phyloP scores from a whole-genome alignment of 2,113 vertebrate genomes.

The Tachysurus vachellii region DNA sequence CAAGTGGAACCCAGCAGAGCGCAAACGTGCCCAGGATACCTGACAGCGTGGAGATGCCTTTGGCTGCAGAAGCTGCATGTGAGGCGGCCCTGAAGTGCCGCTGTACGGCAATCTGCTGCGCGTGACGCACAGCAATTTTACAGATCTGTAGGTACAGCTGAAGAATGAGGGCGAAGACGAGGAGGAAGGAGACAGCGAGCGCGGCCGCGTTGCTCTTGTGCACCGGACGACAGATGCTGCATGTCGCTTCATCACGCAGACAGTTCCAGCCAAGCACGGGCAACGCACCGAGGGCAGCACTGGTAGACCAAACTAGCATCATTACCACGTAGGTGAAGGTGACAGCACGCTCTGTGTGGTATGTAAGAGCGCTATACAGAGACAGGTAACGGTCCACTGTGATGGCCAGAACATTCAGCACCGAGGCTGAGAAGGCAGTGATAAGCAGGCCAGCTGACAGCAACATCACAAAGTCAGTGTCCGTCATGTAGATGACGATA shows the following conservation, averaged over 20 bases:
- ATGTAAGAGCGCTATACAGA: slow-evolving; percentile 89
- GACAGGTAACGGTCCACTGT: slow-evolving; percentile 91
- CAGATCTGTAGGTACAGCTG: slow-evolving; percentile 94
- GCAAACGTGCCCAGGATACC: slow-evolving; percentile 87
- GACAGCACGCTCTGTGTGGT: slow-evolving; percentile 85
- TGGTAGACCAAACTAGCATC: slow-evolving; percentile 77
- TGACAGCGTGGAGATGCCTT: slow-evolving; percentile 87
- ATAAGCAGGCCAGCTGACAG: slow-evolving; percentile 80
- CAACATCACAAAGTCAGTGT: slow-evolving; percentile 71
- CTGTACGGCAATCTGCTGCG: slow-evolving; percentile 92
- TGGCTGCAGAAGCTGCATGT: slow-evolving; percentile 82
- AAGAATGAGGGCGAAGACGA: slow-evolving; percentile 87
- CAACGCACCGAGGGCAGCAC: slow-evolving; percentile 76
- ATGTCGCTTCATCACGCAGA: slow-evolving; percentile 76
- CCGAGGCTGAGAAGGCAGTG: slow-evolving; percentile 86
- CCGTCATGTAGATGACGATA: slow-evolving; percentile 78
- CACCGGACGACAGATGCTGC: slow-evolving; percentile 86
- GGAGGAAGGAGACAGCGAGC: slow-evolving; percentile 82
- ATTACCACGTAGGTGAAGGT: slow-evolving; percentile 82
- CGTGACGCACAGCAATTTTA: slow-evolving; percentile 86
- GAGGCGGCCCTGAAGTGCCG: slow-evolving; percentile 78
- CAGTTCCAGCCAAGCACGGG: slow-evolving; percentile 91
- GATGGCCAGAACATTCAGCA: slow-evolving; percentile 87
- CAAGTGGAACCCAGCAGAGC: slow-evolving; percentile 87
- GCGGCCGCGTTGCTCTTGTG: slow-evolving; percentile 86